Evolutionary conservation across 2,797 vertebrate genomes (phyloP).

Genomic region (Phylloscopus collybita): DNA sequence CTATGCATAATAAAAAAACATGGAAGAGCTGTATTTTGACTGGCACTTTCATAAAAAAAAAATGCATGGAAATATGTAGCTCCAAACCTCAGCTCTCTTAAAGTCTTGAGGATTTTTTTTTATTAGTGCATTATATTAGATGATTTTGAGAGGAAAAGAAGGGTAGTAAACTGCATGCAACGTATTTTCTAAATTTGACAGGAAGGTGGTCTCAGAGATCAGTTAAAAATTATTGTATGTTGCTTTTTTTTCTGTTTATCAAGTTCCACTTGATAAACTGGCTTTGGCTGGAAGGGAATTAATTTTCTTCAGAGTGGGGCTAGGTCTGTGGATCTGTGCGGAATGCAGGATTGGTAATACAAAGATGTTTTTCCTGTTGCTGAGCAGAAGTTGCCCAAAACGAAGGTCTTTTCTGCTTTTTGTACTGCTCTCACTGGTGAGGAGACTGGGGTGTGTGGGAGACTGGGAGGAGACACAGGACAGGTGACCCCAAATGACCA

Average conservation of each 20-base stretch:
- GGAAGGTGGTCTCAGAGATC: not conserved
- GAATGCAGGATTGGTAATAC: not conserved
- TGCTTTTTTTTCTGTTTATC: not conserved
- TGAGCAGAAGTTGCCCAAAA: not conserved
- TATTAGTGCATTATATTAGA: not conserved
- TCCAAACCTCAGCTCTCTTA: not conserved
- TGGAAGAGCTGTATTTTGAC: not conserved
- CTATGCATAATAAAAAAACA: not conserved
- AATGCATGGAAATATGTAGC: not conserved
- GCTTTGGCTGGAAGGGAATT: not conserved
- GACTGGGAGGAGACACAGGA: not conserved
- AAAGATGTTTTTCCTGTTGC: not conserved
- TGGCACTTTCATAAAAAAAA: not conserved
- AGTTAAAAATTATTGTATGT: fast-evolving
- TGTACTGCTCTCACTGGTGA: not conserved
- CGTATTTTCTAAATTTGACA: not conserved
- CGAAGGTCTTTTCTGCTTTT: not conserved
- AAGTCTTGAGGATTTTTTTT: not conserved
- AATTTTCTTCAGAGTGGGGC: not conserved
- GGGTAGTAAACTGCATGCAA: not conserved
- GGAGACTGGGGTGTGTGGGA: not conserved
- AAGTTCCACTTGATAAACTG: no score
- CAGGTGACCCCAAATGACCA: not conserved
- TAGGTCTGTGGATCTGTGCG: not conserved
- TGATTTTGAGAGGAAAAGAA: not conserved